Conservation (phyloP, 2,888 invertebrate genomes). For the Eristalinus aeneus region DNA sequence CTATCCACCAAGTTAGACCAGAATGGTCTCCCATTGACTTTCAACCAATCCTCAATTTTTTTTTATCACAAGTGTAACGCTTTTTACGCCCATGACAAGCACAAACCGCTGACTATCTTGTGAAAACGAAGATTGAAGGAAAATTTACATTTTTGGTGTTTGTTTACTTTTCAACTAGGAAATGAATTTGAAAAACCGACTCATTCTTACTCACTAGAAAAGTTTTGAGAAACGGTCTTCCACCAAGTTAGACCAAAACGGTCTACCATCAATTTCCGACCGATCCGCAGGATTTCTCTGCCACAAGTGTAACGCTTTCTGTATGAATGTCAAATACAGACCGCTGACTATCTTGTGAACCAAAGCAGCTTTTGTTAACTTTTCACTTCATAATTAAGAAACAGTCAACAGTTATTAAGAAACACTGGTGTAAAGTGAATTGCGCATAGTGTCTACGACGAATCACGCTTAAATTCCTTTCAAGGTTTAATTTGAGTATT, state of each 20-base stretch:
- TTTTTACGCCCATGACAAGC: slow-evolving; percentile 73
- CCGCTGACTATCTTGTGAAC: slow-evolving; percentile 75
- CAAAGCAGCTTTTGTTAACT: background rate
- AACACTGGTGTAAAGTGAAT: no score
- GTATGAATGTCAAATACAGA: slow-evolving; percentile 72
- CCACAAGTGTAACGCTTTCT: slow-evolving; percentile 79
- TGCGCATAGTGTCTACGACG: no score
- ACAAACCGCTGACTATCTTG: slow-evolving; percentile 75
- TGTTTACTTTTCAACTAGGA: slow-evolving; percentile 50
- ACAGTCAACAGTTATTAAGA: no score
- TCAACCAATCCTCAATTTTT: slow-evolving; percentile 70
- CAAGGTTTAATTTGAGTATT: no score
- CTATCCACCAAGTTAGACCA: slow-evolving; percentile 73
- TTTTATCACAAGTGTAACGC: slow-evolving; percentile 79
- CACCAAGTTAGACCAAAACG: slow-evolving; percentile 75
- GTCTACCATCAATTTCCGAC: slow-evolving; percentile 66
- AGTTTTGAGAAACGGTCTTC: slow-evolving; percentile 41
- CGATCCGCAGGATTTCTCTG: slow-evolving; percentile 73
- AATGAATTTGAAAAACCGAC: background rate
- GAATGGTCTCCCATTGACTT: slow-evolving; percentile 74
- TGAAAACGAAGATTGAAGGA: background rate
- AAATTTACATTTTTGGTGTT: background rate
- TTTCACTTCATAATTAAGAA: slow-evolving; percentile 46
- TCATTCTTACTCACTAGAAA: slow-evolving; percentile 54
- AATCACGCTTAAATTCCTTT: no score